Evolutionary conservation across 2,113 vertebrate genomes (phyloP).

Genomic region (Pleuronectes platessa): DNA sequence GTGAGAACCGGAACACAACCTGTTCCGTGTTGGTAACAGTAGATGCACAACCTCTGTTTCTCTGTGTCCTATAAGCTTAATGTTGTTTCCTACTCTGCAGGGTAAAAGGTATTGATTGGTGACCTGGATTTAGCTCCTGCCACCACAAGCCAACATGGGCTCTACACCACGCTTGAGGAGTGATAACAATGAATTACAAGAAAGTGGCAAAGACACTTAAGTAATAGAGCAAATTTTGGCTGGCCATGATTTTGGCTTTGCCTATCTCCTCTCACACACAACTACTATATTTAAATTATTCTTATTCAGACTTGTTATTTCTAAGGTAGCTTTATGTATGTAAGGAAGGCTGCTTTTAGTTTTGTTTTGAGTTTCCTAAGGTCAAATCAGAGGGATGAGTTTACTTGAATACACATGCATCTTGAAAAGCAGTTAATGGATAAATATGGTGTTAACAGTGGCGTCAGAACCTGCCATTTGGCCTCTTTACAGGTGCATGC

Average conservation of each 20-base stretch:
- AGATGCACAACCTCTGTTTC: slow-evolving; percentile 25
- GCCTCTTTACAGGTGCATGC: background rate
- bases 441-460: background rate
- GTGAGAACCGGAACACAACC: background rate
- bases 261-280: background rate
- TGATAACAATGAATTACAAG: slow-evolving; percentile 28
- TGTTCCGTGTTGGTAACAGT: background rate
- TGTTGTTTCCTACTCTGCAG: slow-evolving; percentile 42
- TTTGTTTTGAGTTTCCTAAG: background rate
- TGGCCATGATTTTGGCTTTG: background rate
- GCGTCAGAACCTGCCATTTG: background rate
- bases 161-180: slow-evolving; percentile 8
- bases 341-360: background rate
- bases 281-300: background rate
- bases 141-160: slow-evolving; percentile 40
- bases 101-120: slow-evolving; percentile 73
- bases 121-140: slow-evolving; percentile 60
- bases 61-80: slow-evolving; percentile 21
- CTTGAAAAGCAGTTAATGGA: background rate
- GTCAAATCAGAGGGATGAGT: background rate
- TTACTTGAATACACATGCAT: background rate
- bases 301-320: background rate
- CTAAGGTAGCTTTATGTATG: too few relatives aligned
- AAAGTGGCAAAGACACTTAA: slow-evolving; percentile 2
- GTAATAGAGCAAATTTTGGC: slow-evolving; percentile 3